Base-by-base conservation (phyloP, 2,797 vertebrate species). In the Morus bassanus region DNA sequence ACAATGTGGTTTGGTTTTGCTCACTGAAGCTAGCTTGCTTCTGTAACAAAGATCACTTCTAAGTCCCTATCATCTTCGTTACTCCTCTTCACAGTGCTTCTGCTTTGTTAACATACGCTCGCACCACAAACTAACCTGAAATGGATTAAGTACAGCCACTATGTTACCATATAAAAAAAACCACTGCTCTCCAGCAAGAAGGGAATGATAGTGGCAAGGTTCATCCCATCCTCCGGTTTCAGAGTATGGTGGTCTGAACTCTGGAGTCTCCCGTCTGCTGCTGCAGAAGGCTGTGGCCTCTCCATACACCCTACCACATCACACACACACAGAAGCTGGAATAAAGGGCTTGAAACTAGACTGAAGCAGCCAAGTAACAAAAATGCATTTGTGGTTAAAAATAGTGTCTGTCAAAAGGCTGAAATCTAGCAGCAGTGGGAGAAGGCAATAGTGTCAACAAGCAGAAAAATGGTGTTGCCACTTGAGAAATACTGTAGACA, bases 51-150 rank as follows among this genome's bases (percentile, higher is more conserved):
- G 21, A 64, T 41, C 16, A 50, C 18, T 83, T 88, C 18, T 56
- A 46, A 88, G 16, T 63, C 35, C 25, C 45, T 45, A 17, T 17
- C 64, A 88, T 37, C 48, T 41, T 39, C 63, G 69, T 14, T 74
- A 68, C 33, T 60, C 60, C 31, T 85, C 35, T 54, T 43, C 45
- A 67, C 3, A 39, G 48, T 27, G 19, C 30, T 88, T 60, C 69
- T 60, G 17, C n/a, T 77, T 69, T 6, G 1, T 56, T 54, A 88
- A 39, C 30, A 27, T 1, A 57, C 0, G 8, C 10, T 45, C 2
- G 2, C 31, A 64, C 11, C 28, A 89, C 30, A 61, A 68, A 54
- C 11, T 46, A 74, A 59, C 21, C 37, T 0, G 0, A 87, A 75
- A 72, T 2, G 4, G 2, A 45, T 2, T n/a, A 89, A 41, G 43